phyloP scores from a whole-genome alignment of 1,140 invertebrate species.

The Diachasma alloeum region DNA sequence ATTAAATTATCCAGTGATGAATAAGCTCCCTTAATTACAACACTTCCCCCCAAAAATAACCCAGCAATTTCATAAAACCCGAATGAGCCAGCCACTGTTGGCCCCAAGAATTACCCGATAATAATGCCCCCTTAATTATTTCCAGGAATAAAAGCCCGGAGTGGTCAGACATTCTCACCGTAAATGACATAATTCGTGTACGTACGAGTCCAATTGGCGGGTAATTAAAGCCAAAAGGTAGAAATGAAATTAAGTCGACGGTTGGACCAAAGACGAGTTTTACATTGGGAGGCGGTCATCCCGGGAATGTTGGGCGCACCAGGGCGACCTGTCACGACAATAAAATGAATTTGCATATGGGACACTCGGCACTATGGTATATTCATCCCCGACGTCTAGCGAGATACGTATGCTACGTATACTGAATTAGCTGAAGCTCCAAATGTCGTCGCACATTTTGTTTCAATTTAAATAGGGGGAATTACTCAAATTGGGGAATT shows the following conservation, averaged over 20 bases:
- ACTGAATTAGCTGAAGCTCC: background rate
- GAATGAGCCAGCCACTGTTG: background rate
- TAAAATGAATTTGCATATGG: constrained; percentile 64
- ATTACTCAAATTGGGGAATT: background rate
- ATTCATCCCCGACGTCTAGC: too few species aligned
- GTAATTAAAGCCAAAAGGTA: constrained; percentile 59
- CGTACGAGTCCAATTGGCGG: constrained; percentile 58
- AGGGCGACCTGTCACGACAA: constrained; percentile 50
- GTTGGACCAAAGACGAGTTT: constrained; percentile 1
- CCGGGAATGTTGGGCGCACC: constrained; percentile 41
- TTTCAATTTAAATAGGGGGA: background rate
- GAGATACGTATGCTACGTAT: background rate
- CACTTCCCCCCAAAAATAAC: background rate
- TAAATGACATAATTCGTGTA: constrained; percentile 62
- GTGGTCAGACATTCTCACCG: background rate
- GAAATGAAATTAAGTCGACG: constrained; percentile 60
- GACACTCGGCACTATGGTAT: constrained; percentile 33
- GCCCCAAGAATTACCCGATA: background rate
- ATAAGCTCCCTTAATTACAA: background rate
- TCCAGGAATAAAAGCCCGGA: constrained; percentile 43
- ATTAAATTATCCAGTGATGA: too few species aligned
- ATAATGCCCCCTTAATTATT: background rate
- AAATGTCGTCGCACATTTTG: background rate
- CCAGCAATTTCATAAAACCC: background rate
- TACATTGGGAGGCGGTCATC: constrained; percentile 5